Evolutionary conservation across 2,797 vertebrate genomes (phyloP), one percentile per base, ranked within the genome.

Genomic region (Dallia pectoralis): DNA sequence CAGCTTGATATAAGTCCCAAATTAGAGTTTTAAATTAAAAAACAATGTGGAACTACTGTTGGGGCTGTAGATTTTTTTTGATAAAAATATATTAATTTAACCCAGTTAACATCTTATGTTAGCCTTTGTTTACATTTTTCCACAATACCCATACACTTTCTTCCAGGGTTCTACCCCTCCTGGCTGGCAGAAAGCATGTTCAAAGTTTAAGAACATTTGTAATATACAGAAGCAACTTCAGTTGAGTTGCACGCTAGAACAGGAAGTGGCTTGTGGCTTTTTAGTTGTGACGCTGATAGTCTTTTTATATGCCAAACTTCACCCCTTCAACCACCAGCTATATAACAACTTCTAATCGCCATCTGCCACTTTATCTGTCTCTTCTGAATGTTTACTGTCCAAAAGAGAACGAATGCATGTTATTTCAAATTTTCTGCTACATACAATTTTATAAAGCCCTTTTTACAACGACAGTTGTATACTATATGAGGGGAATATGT

Each of bases 251-350:
- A 19, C 30, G 62, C 16, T 40, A 11, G 71, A 72, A 53, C 72
- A 73, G 72, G 72, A 73, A 73, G n/a, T 67, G 64, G 32, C 64
- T 67, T 73, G 64, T 49, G 59, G 61, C 56, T n/a, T 69, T 30
- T n/a, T 32, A 49, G 33, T 71, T 44, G 18, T 33, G 18, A 47
- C 12, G 53, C 33, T n/a, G 25, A 61, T 22, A 6, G 56, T 44
- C 12, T 44, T 29, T 6, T 59, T 25, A 25, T 25, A 59, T 22
- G 22, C 53, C 30, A 40, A 66, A 25, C 48, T 53, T 69, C 25
- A 53, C 48, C 53, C 48, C 47, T 51, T n/a, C 27, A 3, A 19
- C 44, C 67, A 16, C 30, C 22, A 4, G 25, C 48, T 2, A 59
- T 12, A n/a, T 69, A 49, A 49, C 67, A 69, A 47, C 27, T 32